Percentiles rank a stretch among this genome's conserved stretches.
phyloP scores from a whole-genome alignment of 1,140 invertebrate species.

The Brachionus koreanus region DNA sequence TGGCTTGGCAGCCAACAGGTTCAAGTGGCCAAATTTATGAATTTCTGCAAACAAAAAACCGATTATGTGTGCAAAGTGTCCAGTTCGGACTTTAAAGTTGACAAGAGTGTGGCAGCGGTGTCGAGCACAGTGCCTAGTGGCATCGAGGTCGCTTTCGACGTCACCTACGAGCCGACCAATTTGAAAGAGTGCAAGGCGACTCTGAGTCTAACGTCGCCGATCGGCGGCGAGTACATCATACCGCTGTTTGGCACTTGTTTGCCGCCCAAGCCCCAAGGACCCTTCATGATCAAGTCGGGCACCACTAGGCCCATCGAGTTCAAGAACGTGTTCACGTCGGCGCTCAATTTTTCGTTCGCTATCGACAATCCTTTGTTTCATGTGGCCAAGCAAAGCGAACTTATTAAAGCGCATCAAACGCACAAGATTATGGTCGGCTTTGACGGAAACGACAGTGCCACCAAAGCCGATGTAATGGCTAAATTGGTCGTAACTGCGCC shows the following conservation, averaged over 20 bases:
- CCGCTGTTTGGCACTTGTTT: constrained; percentile 56
- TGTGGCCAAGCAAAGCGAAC: constrained; percentile 55
- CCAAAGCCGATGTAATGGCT: constrained; percentile 56
- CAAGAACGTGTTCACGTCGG: constrained; percentile 55
- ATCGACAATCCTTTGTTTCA: constrained; percentile 58
- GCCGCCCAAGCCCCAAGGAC: constrained; percentile 58
- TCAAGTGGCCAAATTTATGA: constrained; percentile 55
- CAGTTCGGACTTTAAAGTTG: constrained; percentile 54
- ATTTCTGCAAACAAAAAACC: constrained; percentile 58
- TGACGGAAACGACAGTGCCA: constrained; percentile 54
- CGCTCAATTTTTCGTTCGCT: constrained; percentile 53
- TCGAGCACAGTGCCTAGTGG: constrained; percentile 54
- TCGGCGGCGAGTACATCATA: constrained; percentile 57
- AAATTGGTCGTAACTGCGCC: constrained; percentile 57
- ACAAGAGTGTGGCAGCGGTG: constrained; percentile 54
- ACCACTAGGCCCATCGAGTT: constrained; percentile 54
- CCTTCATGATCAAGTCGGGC: constrained; percentile 55
- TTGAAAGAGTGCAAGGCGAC: constrained; percentile 53
- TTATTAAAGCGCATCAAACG: constrained; percentile 54
- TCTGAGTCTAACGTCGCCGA: constrained; percentile 51
- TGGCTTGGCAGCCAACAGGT: constrained; percentile 52
- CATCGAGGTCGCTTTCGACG: constrained; percentile 55
- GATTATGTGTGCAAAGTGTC: constrained; percentile 58
- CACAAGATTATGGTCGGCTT: constrained; percentile 57
- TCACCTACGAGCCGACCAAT: constrained; percentile 57